Percentiles rank a stretch among this genome's conserved stretches.
Conservation (phyloP, 2,797 vertebrate genomes). For the Rhinogobio ventralis region DNA sequence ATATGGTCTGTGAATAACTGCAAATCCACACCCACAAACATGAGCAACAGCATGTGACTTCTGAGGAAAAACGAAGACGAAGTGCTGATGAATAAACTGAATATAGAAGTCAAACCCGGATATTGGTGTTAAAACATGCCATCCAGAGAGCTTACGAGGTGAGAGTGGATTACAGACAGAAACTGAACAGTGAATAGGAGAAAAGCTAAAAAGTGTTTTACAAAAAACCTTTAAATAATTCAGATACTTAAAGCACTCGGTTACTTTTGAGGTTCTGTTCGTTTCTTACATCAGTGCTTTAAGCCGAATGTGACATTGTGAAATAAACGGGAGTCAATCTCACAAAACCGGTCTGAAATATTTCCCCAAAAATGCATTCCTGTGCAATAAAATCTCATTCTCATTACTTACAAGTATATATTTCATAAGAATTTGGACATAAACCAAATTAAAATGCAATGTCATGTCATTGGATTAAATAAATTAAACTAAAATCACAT, state of each 20-base stretch:
- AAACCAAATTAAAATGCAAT: not conserved
- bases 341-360: not conserved
- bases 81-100: not conserved
- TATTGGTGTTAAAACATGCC: not conserved
- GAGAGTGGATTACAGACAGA: not conserved
- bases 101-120: not conserved
- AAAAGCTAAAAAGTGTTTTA: slow-evolving; percentile 14
- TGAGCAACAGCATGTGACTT: not conserved
- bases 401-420: not conserved
- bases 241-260: not conserved
- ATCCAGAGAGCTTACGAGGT: not conserved
- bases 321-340: not conserved
- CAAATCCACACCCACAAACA: not conserved
- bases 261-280: not conserved
- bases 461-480: not conserved
- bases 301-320: not conserved
- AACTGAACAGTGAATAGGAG: not conserved
- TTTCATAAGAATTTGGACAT: not conserved
- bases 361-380: not conserved
- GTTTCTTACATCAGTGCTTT: not conserved
- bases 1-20: not conserved
- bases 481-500: not conserved
- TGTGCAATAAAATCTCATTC: not conserved
- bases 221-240: slow-evolving; percentile 5
- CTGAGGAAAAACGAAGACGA: not conserved